Percentiles rank a stretch among this genome's conserved stretches.
Evolutionary conservation across 2,888 invertebrate species (phyloP).

Genomic region (Quadroppia sp.): DNA sequence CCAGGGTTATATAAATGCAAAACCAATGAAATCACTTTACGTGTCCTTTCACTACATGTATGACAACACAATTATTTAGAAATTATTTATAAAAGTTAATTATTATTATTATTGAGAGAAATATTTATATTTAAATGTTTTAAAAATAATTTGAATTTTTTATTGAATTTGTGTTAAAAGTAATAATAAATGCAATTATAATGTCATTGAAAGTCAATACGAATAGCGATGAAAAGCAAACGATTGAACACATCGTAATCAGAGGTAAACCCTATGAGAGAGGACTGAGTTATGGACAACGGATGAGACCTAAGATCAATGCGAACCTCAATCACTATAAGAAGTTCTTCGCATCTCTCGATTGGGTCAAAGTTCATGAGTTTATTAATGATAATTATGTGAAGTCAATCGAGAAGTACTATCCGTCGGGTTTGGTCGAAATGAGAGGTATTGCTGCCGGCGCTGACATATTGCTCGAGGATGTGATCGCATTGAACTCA

Average conservation of each 20-base stretch:
- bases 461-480: not conserved
- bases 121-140: too few species aligned
- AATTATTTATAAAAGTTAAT: too few species aligned
- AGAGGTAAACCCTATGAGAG: not conserved
- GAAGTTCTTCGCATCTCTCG: not conserved
- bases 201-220: too few species aligned
- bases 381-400: slow-evolving; percentile 8
- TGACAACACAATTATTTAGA: too few species aligned
- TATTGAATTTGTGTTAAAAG: too few species aligned
- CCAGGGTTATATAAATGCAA: too few species aligned
- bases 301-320: not conserved
- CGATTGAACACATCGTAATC: slow-evolving; percentile 10
- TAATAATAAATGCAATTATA: too few species aligned
- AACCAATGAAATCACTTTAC: too few species aligned
- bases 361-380: not conserved
- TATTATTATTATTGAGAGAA: too few species aligned
- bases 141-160: too few species aligned
- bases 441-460: slow-evolving; percentile 26
- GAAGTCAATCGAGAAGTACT: slow-evolving; percentile 4
- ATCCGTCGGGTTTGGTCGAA: slow-evolving; percentile 1
- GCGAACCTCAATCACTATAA: not conserved
- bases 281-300: slow-evolving; percentile 14
- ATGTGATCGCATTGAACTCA: slow-evolving; percentile 7
- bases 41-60: too few species aligned
- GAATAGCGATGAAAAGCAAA: too few species aligned